These are phyloP conservation scores for Gavialis gangeticus DNA, from an alignment of 2,113 vertebrate species.

Conservation along the genomic window DNA sequence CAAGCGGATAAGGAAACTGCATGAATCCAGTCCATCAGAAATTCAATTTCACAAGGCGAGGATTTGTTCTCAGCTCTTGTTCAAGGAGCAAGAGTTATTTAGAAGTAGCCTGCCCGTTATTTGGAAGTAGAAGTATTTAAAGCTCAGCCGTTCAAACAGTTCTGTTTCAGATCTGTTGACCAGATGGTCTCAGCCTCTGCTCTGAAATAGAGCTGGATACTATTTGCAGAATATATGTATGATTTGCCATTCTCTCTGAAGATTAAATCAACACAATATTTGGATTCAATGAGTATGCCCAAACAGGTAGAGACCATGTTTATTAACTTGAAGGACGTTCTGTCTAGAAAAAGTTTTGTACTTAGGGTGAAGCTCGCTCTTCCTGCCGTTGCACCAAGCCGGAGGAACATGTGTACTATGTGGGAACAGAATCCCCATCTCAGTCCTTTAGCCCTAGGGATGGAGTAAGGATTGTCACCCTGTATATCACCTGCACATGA, in stretches of 20 bases:
- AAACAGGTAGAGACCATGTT: neutral
- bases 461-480: neutral
- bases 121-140: neutral
- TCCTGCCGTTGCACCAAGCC: neutral
- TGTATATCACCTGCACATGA: too few relatives aligned
- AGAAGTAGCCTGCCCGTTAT: neutral
- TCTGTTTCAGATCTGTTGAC: neutral
- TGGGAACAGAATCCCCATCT: neutral
- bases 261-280: neutral
- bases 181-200: neutral
- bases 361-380: neutral
- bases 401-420: neutral
- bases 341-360: neutral
- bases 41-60: too few relatives aligned
- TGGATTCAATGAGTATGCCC: neutral
- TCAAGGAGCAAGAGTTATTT: too few relatives aligned
- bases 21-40: neutral
- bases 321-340: neutral
- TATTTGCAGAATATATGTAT: neutral
- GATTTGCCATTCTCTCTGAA: neutral
- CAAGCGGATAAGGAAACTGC: neutral
- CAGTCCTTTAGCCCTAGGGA: neutral
- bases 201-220: neutral
- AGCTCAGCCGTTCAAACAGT: neutral
- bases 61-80: neutral